Base-by-base conservation (phyloP, 1,140 invertebrate genomes). In the Drosophila athabasca region DNA sequence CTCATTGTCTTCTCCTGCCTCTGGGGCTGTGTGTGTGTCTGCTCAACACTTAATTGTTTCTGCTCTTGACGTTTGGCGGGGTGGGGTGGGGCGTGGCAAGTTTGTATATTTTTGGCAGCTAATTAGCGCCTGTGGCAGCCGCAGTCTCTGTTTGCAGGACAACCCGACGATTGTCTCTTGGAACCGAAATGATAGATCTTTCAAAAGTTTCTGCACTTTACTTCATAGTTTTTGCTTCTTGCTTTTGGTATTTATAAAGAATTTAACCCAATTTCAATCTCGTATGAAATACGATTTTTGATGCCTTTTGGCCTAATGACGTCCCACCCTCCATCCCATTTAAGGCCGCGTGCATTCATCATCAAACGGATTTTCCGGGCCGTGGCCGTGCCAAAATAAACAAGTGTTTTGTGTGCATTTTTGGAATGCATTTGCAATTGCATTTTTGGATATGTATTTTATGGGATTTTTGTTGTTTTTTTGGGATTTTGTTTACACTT, bases 241-340 rank as follows among this genome's bases (percentile, higher is more conserved):
- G n/a, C n/a, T n/a, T n/a, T n/a, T 19, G 17, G 17, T 51, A 35
- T 50, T 60, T 55, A 72, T 49, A 22, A 44, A 41, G 43, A 22
- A 31, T 61, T 69, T 54, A 49, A 62, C 11, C 57, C 57, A 62
- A 54, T 45, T 58, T 29, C 4, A 13, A 29, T 39, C 29, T 31
- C n/a, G 15, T 68, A 69, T 71, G 61, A 72, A 54, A 29, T 62
- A 68, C 68, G 24, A 13, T 55, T 73, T 62, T 70, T 65, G 46
- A 51, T 66, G 45, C 49, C 35, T 53, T 72, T 62, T 62, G 49
- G 49, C 57, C 46, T 48, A 35, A 17, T 46, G 43, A 68, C 29
- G 57, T 13, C 24, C 17, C 17, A 19, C 17, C 17, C 17, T 19
- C 17, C 17, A 19, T 19, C n/a, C 29, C 49, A 39, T 62, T 49